Percentiles rank a stretch among this genome's conserved stretches.
These are phyloP conservation scores for Hypothenemus hampei DNA, from an alignment of 1,140 invertebrate species.

Conservation along the genomic window DNA sequence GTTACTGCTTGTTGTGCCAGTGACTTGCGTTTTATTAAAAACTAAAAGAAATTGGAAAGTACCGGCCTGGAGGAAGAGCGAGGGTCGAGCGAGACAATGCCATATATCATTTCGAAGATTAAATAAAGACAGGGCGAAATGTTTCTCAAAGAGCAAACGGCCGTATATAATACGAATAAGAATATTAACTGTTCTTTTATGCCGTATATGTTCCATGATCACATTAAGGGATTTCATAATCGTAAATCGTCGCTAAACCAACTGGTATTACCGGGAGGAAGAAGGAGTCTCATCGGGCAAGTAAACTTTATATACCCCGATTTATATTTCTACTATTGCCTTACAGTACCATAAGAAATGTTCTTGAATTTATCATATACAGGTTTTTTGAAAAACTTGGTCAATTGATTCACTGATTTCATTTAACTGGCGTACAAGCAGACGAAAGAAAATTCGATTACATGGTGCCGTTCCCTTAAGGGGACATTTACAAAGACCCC, in stretches of 20 bases:
- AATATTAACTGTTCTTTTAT: slow-evolving; percentile 42
- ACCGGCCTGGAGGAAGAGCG: not conserved
- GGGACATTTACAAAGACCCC: slow-evolving; percentile 9
- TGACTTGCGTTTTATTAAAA: too few species aligned
- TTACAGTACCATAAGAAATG: not conserved
- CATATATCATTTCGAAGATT: slow-evolving; percentile 22
- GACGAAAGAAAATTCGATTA: not conserved
- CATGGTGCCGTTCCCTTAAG: not conserved
- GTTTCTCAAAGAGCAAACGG: slow-evolving; percentile 27
- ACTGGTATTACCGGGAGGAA: slow-evolving; percentile 18
- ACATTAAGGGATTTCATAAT: slow-evolving; percentile 42
- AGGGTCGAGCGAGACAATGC: slow-evolving; percentile 14
- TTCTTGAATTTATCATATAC: slow-evolving; percentile 4
- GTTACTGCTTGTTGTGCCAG: too few species aligned
- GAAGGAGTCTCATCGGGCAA: too few species aligned
- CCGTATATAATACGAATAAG: slow-evolving; percentile 31
- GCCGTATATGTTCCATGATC: slow-evolving; percentile 36
- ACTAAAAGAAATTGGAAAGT: not conserved
- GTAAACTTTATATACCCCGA: too few species aligned
- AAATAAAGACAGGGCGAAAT: slow-evolving; percentile 25
- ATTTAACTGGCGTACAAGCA: not conserved
- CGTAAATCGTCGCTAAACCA: slow-evolving; percentile 30
- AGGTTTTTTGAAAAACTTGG: too few species aligned
- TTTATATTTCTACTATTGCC: too few species aligned
- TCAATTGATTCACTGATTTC: not conserved